phyloP scores from a whole-genome alignment of 2,797 vertebrate species.

The Buceros bicornis region DNA sequence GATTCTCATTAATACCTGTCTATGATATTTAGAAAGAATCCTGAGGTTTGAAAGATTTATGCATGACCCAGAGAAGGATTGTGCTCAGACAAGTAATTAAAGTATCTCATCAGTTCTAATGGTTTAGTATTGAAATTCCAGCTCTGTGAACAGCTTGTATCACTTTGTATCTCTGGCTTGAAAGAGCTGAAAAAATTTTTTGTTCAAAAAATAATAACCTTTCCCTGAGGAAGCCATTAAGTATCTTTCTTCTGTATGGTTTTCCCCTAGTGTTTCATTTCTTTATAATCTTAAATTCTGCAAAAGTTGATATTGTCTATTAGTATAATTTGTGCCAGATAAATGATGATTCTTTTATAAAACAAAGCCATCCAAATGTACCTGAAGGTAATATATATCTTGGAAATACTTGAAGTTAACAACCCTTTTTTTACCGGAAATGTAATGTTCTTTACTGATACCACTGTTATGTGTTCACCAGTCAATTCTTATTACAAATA shows the following conservation, averaged over 20 bases:
- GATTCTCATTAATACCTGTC: neutral
- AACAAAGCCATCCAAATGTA: neutral
- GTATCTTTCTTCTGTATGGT: neutral
- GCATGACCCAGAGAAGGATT: neutral
- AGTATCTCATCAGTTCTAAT: neutral
- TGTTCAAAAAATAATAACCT: neutral
- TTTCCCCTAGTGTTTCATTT: neutral
- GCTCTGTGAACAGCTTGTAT: neutral
- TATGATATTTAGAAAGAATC: neutral
- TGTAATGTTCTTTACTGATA: neutral
- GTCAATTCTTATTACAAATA: neutral
- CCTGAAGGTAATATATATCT: neutral
- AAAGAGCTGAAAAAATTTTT: neutral
- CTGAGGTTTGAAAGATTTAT: neutral
- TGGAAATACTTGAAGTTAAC: neutral
- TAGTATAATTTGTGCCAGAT: neutral
- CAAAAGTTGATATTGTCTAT: neutral
- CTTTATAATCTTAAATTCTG: neutral
- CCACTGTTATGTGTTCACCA: neutral
- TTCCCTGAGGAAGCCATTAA: constrained; percentile 11
- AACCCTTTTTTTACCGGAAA: neutral
- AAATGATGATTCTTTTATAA: neutral
- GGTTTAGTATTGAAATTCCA: constrained; percentile 11
- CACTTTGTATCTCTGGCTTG: neutral
- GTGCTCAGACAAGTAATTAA: constrained; percentile 11